Conservation (phyloP, 53 echinoderm and acorn worm genomes). For the Paelopatides confundens region DNA sequence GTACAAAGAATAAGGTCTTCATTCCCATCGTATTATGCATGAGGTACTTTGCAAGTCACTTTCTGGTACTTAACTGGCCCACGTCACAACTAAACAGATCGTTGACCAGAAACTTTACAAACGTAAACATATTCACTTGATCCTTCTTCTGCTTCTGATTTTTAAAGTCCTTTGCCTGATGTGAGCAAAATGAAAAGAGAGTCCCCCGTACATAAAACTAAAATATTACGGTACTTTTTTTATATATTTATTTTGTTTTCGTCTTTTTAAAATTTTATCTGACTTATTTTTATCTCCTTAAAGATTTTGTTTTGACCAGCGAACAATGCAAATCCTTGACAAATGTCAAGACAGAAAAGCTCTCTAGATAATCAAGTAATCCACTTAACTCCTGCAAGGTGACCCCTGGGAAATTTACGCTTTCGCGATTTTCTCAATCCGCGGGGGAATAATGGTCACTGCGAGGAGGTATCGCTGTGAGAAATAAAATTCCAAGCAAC, state of each 20-base stretch:
- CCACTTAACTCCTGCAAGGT: neutral
- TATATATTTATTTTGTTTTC: too few relatives aligned
- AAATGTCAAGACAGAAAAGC: neutral
- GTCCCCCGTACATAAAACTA: neutral
- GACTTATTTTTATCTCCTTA: neutral
- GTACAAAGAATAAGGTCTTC: too few relatives aligned
- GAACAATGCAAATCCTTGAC: neutral
- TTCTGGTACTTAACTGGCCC: too few relatives aligned
- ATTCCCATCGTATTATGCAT: too few relatives aligned
- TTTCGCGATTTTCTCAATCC: neutral
- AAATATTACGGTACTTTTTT: neutral
- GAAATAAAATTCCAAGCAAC: neutral
- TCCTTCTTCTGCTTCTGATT: too few relatives aligned
- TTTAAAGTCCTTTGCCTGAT: too few relatives aligned
- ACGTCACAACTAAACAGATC: too few relatives aligned
- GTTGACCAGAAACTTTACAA: too few relatives aligned
- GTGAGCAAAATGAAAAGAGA: neutral
- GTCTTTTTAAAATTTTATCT: too few relatives aligned
- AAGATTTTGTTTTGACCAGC: neutral
- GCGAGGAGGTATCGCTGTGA: neutral
- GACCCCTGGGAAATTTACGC: neutral
- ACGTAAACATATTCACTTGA: too few relatives aligned
- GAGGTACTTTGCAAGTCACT: too few relatives aligned
- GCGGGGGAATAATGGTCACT: neutral
- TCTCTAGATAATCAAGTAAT: slow-evolving; percentile 38